Evolutionary conservation across 37 sponge, comb jelly and placozoan species (phyloP), one percentile per base, ranked within the genome.

Genomic region (Chondrilla cf. caribensis): DNA sequence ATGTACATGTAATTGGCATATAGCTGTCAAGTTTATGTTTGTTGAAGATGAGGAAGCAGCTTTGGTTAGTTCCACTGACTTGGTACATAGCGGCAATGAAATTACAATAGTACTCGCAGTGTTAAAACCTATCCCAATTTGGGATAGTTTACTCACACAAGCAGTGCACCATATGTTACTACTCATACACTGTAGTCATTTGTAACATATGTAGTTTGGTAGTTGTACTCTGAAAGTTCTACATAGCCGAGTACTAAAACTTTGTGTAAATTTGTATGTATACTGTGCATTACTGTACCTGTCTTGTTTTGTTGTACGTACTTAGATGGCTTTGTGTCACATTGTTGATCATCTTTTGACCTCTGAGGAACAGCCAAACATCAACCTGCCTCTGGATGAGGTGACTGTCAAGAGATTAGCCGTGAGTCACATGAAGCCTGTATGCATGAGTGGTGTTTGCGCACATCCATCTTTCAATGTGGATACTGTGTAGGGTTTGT

Each of bases 21-120:
- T 73, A 36, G 76, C 76, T 25, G 43, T 38, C 41, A 73, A 73
- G 76, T 73, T 73, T 73, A 6, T 73, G 43, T 73, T 73, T 73
- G 41, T 42, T 19, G 76, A 73, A 3, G 76, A 73, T 40, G 76
- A 73, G 36, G 76, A 73, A 42, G 76, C 76, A 25, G 76, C 76
- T 36, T 25, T 73, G 22, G 76, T 73, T n/a, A 73, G 76, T 6
- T n/a, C 8, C 18, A 19, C 25, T 62, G 64, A 15, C 7, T 29
- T 62, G 29, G 29, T n/a, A 7, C 15, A 62, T 28, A 15, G 6
- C 6, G 18, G 22, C 29, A 62, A 55, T 55, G 17, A 19, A 11
- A 19, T 55, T 19, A 19, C 17, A 55, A 55, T 55, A 55, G 11
- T 17, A 55, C 57, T 17, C 11, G 17, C 57, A 55, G 17, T 55